Base-by-base conservation (phyloP, 2,888 invertebrate species). In the Apodemia duryi region DNA sequence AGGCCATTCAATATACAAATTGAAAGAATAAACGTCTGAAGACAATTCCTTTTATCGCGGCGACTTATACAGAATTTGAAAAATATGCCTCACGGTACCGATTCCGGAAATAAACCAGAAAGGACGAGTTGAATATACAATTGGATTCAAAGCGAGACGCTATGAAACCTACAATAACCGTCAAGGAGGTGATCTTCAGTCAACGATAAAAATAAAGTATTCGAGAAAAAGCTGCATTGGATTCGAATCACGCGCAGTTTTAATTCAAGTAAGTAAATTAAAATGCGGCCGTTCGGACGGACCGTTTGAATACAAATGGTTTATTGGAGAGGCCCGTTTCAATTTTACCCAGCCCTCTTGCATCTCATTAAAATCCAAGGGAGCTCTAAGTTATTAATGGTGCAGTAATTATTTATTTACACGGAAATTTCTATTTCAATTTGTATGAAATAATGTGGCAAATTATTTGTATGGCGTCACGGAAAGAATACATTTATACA, bases 241-340 rank as follows among this genome's bases (percentile, higher is more conserved):
- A 90, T 88, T 88, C 89, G 80, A 79, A 88, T 85, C 91, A 91
- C 91, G 91, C 87, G 82, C 87, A 84, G 71, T 89, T 90, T 90
- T 90, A 90, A 91, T 90, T 88, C 84, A 80, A 80, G 83, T 88
- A 88, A 91, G 90, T 91, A 91, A 91, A 91, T 91, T 91, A 91
- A 91, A 91, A 88, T 86, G 88, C 84, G 90, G 88, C 88, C 75
- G 80, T 82, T 75, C 79, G 77, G 78, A 68, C 72, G 68, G 74
- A 73, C 77, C 74, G 83, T 85, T 86, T 88, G 91, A 91, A 91
- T 91, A 90, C 91, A 90, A 91, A 91, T 89, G 85, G 83, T 88
- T 83, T 85, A 84, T 84, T 83, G 83, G 79, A 80, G 79, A 73
- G 75, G 82, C 79, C 79, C 77, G 85, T 84, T 86, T 83, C 86